These are phyloP conservation scores for Rhinella marina DNA, from an alignment of 2,797 vertebrate species.

Conservation along the genomic window DNA sequence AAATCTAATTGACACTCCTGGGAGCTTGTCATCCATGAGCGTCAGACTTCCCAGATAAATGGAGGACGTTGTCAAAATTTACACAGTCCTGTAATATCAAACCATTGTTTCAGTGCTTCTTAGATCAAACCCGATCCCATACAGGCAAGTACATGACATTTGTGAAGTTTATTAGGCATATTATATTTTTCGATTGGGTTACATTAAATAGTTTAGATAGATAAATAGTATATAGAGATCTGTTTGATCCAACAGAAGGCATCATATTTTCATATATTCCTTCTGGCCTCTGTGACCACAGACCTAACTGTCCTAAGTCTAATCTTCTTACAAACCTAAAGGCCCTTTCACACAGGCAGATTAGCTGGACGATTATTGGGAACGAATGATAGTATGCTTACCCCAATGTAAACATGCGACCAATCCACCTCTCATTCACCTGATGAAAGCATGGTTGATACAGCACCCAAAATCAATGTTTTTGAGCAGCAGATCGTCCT, in stretches of 20 bases:
- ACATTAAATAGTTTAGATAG: neutral
- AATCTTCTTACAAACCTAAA: no score
- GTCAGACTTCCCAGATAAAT: constrained; percentile 54
- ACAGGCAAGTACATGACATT: neutral
- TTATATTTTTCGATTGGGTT: neutral
- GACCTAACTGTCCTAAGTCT: no score
- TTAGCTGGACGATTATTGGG: no score
- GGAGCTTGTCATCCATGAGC: constrained; percentile 57
- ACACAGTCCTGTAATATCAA: constrained; percentile 22
- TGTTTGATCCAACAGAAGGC: neutral
- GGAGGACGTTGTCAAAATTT: constrained; percentile 41
- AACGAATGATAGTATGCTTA: no score
- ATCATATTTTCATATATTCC: neutral
- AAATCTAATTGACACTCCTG: constrained; percentile 62
- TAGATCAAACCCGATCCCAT: neutral
- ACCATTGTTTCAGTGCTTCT: neutral
- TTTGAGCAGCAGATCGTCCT: no score
- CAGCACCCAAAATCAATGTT: no score
- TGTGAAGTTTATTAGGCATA: neutral
- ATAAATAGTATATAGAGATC: neutral
- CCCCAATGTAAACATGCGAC: no score
- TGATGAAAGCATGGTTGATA: no score
- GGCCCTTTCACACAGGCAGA: no score
- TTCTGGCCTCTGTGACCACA: no score
- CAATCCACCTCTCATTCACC: no score